phyloP scores from a whole-genome alignment of 2,888 invertebrate species.

The Chymomyza fuscimana region DNA sequence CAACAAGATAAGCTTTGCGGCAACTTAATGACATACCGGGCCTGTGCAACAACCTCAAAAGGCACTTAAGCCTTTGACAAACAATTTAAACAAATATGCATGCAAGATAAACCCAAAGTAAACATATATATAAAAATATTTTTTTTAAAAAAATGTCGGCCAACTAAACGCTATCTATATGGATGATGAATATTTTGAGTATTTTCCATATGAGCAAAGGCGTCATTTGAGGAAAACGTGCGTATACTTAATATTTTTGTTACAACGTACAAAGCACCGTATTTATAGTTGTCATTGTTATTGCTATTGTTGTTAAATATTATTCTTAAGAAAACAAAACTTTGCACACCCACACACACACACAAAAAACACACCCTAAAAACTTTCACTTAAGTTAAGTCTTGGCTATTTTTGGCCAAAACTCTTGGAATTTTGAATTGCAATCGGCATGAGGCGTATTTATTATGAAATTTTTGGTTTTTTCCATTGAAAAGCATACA shows the following conservation, averaged over 20 bases:
- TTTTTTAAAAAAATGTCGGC: not conserved
- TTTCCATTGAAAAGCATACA: not conserved
- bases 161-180: constrained; percentile 49
- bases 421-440: not conserved
- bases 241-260: constrained; percentile 54
- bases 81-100: not conserved
- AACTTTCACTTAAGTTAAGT: not conserved
- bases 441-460: not conserved
- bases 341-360: not conserved
- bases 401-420: not conserved
- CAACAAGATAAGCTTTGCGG: constrained; percentile 15
- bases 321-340: constrained; percentile 1
- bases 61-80: constrained; percentile 1
- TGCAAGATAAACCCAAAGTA: not conserved
- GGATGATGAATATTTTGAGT: constrained; percentile 77
- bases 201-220: constrained; percentile 75
- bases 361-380: not conserved
- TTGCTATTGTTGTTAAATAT: not conserved
- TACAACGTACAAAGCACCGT: not conserved
- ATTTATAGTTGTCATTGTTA: not conserved
- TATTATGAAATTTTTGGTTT: not conserved
- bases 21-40: constrained; percentile 34
- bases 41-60: constrained; percentile 41
- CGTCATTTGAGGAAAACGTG: constrained; percentile 77
- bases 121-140: constrained; percentile 6